Conservation (phyloP, 2,888 invertebrate genomes). For the Podabrus alpinus region DNA sequence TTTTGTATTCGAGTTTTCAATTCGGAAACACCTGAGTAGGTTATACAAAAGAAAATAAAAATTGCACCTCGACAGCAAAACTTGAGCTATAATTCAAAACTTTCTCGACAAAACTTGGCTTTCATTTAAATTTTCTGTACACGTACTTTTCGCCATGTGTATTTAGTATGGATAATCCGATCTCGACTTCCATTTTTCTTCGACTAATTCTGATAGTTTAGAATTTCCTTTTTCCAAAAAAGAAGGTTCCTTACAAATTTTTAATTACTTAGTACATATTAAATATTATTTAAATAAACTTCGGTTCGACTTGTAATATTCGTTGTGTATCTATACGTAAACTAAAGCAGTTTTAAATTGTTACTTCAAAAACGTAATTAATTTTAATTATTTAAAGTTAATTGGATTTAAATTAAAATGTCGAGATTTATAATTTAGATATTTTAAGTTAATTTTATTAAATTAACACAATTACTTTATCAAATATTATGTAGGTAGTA, state of each 20-base stretch:
- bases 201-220: too few species aligned
- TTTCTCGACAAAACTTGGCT: slow-evolving; percentile 6
- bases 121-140: slow-evolving; percentile 6
- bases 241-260: background rate
- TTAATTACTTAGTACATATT: too few species aligned
- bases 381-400: background rate
- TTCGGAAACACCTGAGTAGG: background rate
- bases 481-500: too few species aligned
- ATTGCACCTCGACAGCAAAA: background rate
- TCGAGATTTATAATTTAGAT: background rate
- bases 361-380: background rate
- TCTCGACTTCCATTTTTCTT: background rate
- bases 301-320: background rate
- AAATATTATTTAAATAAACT: too few species aligned
- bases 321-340: background rate
- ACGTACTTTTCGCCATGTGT: slow-evolving; percentile 1
- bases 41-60: background rate
- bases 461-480: background rate
- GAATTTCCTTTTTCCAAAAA: too few species aligned
- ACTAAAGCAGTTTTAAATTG: background rate
- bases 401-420: background rate
- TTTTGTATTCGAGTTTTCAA: background rate
- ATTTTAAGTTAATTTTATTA: background rate
- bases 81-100: slow-evolving; percentile 11
- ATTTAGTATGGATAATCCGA: slow-evolving; percentile 6